Conservation (phyloP, 2,888 invertebrate genomes). For the Spialia ferax region DNA sequence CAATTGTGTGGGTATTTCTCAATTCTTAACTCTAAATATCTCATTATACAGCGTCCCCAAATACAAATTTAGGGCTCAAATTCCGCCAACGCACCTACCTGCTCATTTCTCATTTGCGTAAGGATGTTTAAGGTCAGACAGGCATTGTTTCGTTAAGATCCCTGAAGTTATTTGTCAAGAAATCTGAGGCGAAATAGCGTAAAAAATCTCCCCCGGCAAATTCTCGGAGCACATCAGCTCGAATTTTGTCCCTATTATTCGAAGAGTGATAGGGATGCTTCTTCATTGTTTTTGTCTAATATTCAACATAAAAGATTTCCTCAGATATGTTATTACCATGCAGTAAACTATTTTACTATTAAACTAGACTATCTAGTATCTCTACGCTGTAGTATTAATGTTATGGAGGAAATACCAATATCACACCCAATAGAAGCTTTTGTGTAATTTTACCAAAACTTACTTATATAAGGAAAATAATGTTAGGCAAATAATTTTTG, state of each 20-base stretch:
- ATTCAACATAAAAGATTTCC: too few relatives aligned
- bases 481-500: too few relatives aligned
- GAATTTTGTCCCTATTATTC: constrained; percentile 40
- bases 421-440: too few relatives aligned
- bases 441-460: too few relatives aligned
- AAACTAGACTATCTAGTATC: too few relatives aligned
- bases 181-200: constrained; percentile 45
- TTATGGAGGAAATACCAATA: too few relatives aligned
- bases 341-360: too few relatives aligned
- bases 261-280: constrained; percentile 31
- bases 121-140: constrained; percentile 32
- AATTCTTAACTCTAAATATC: neutral
- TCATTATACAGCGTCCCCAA: neutral
- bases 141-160: constrained; percentile 38
- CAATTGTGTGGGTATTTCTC: too few relatives aligned
- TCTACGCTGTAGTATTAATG: too few relatives aligned
- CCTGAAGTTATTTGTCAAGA: constrained; percentile 39
- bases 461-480: too few relatives aligned
- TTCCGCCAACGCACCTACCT: constrained; percentile 19
- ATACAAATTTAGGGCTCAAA: constrained; percentile 9
- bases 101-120: constrained; percentile 35
- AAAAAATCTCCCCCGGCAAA: constrained; percentile 48
- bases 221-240: constrained; percentile 47
- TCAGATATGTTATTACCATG: too few relatives aligned
- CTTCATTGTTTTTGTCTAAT: neutral